A percentile compares a stretch with the other conserved stretches of the same genome.
Conservation (phyloP, 2,888 invertebrate genomes). For the Pyralis farinalis region DNA sequence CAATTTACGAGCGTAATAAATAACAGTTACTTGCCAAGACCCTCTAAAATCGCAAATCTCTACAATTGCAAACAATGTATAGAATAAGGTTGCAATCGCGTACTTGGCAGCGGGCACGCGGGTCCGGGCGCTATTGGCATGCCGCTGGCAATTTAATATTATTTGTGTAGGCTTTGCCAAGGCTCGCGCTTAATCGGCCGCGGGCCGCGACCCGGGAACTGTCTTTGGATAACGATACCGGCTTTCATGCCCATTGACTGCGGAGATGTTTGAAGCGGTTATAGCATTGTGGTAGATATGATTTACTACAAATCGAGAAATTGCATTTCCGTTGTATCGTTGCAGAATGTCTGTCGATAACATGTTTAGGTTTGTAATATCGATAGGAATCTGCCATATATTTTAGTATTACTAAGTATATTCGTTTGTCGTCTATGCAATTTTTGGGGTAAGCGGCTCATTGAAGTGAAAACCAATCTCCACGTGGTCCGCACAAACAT, state of each 20-base stretch:
- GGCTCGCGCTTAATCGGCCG: constrained; percentile 49
- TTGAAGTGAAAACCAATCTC: no score
- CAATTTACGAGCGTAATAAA: constrained; percentile 15
- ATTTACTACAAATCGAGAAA: not conserved
- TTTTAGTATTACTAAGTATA: no score
- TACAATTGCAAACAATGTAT: constrained; percentile 20
- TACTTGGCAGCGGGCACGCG: constrained; percentile 46
- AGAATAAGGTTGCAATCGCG: constrained; percentile 41
- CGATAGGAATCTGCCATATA: no score
- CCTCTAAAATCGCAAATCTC: constrained; percentile 19
- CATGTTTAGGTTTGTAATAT: no score
- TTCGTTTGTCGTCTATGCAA: no score
- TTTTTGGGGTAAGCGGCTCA: no score
- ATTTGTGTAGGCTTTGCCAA: constrained; percentile 73
- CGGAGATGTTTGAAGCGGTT: constrained; percentile 1
- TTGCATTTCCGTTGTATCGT: not conserved
- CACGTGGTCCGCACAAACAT: no score
- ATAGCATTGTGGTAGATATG: not conserved
- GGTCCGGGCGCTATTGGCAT: constrained; percentile 66
- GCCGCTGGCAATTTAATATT: constrained; percentile 72
- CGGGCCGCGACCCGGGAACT: constrained; percentile 51
- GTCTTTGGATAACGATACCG: constrained; percentile 38
- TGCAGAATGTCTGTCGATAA: no score
- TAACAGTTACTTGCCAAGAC: constrained; percentile 20
- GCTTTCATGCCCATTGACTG: constrained; percentile 44